These are phyloP conservation scores for Heterotilapia buettikoferi DNA, from an alignment of 2,113 vertebrate species.

Conservation along the genomic window DNA sequence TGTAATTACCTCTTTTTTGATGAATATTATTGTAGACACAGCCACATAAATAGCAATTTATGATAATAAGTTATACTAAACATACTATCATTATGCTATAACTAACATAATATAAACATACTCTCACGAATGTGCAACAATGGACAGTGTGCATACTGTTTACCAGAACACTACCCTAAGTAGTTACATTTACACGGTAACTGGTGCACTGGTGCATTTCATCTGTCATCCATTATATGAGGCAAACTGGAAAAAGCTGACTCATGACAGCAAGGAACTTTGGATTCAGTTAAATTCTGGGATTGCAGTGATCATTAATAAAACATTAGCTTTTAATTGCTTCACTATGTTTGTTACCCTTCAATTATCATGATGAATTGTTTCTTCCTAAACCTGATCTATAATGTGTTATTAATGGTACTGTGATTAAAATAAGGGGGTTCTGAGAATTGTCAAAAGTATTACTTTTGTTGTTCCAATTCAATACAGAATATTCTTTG, in stretches of 20 bases:
- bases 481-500: background rate
- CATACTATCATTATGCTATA: background rate
- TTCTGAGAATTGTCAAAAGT: background rate
- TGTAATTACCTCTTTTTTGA: background rate
- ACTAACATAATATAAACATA: background rate
- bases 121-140: background rate
- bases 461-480: background rate
- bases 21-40: background rate
- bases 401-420: constrained; percentile 55
- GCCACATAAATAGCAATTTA: background rate
- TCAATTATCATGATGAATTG: constrained; percentile 36
- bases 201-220: background rate
- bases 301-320: constrained; percentile 31
- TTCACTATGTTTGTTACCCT: constrained; percentile 33
- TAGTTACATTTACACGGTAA: background rate
- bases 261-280: background rate
- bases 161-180: background rate
- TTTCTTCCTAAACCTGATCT: constrained; percentile 16
- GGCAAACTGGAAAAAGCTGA: background rate
- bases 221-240: background rate
- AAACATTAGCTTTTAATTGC: constrained; percentile 46
- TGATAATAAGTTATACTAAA: background rate
- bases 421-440: constrained; percentile 20
- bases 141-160: background rate
- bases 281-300: background rate